Evolutionary conservation across 1,140 invertebrate species (phyloP).

Genomic region (Pachypsylla venusta): DNA sequence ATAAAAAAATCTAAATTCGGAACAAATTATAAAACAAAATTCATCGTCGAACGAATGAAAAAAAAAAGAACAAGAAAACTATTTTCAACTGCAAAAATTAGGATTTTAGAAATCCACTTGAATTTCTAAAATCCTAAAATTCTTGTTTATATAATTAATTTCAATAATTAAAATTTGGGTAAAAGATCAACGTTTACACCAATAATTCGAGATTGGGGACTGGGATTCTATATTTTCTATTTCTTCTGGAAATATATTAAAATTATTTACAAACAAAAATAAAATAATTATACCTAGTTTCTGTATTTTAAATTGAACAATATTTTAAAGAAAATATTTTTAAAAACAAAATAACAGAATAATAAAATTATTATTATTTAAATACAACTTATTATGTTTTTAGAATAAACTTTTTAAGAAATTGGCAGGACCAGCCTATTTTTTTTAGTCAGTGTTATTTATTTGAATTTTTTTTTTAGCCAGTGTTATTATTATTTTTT

Average conservation of each 20-base stretch:
- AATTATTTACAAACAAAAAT: background rate
- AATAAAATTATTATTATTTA: conserved; percentile 26
- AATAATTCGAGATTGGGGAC: too few species aligned
- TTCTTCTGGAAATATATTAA: background rate
- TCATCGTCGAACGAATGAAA: too few species aligned
- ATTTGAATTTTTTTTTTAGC: background rate
- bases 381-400: conserved; percentile 33
- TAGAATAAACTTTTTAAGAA: conserved; percentile 84
- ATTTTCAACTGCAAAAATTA: too few species aligned
- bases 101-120: too few species aligned
- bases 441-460: background rate
- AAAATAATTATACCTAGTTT: conserved; percentile 1
- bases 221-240: background rate
- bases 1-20: too few species aligned
- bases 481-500: background rate
- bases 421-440: conserved; percentile 65
- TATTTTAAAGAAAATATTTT: background rate
- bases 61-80: too few species aligned
- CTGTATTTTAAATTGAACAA: background rate
- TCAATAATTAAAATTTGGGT: too few species aligned
- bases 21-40: too few species aligned
- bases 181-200: too few species aligned
- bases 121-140: too few species aligned
- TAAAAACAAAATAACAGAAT: conserved; percentile 12
- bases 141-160: too few species aligned